A percentile compares a stretch with the other conserved stretches of the same genome.
Evolutionary conservation across 2,113 vertebrate species (phyloP).

Genomic region (Zosterops lateralis): DNA sequence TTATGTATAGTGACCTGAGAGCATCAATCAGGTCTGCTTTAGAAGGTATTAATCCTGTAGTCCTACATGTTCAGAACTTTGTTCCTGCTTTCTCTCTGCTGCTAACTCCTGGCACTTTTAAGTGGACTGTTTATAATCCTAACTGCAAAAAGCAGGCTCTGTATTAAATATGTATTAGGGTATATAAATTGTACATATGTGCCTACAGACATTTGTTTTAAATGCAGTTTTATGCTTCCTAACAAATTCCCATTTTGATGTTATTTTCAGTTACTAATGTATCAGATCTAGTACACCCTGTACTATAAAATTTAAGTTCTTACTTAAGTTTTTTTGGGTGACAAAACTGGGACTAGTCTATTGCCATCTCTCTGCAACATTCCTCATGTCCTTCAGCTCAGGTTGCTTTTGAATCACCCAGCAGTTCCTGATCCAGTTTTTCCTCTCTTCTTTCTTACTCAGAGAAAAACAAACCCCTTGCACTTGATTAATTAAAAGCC

Average conservation of each 20-base stretch:
- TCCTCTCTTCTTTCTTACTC: background rate
- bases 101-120: background rate
- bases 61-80: background rate
- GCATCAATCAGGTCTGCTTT: background rate
- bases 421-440: background rate
- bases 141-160: background rate
- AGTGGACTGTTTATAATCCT: background rate
- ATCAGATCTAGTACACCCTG: background rate
- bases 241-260: background rate
- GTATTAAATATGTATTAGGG: background rate
- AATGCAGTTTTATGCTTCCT: background rate
- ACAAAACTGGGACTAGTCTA: background rate
- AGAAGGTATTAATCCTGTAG: background rate
- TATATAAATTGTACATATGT: background rate
- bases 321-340: background rate
- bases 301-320: background rate
- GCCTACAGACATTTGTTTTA: background rate
- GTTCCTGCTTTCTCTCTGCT: background rate
- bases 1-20: background rate
- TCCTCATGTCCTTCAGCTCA: background rate
- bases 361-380: background rate
- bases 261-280: background rate
- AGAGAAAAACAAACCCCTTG: background rate
- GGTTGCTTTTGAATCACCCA: rapidly evolving
- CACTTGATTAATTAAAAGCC: background rate